Evolutionary conservation across 2,113 vertebrate genomes (phyloP).

Genomic region (Dasypus novemcinctus): DNA sequence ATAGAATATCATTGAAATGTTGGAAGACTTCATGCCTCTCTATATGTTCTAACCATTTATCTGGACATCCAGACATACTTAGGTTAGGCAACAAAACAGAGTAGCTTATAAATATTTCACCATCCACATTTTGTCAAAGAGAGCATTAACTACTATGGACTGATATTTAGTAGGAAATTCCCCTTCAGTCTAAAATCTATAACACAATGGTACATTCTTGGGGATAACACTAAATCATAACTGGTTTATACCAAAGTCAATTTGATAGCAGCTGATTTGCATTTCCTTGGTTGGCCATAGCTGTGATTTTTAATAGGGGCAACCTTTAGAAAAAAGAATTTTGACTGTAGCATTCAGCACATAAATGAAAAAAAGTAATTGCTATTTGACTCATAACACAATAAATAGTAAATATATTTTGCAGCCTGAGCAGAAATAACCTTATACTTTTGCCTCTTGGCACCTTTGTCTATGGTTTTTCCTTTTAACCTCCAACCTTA

Average conservation of each 20-base stretch:
- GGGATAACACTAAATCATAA: neutral
- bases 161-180: neutral
- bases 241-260: neutral
- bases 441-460: neutral
- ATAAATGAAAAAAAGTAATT: neutral
- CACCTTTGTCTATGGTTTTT: neutral
- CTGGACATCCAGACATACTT: neutral
- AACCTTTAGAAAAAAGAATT: neutral
- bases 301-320: rapidly evolving
- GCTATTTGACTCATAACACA: neutral
- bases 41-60: neutral
- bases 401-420: neutral
- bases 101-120: neutral
- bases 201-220: neutral
- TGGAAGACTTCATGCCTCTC: neutral
- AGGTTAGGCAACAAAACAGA: neutral
- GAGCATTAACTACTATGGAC: neutral
- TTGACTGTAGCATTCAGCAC: neutral
- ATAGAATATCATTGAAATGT: neutral
- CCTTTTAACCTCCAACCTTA: neutral
- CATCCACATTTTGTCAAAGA: rapidly evolving
- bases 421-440: neutral
- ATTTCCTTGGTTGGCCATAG: neutral
- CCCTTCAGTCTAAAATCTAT: neutral
- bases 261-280: neutral